Conservation (phyloP, 1,140 invertebrate genomes). For the Meloidogyne floridensis region DNA sequence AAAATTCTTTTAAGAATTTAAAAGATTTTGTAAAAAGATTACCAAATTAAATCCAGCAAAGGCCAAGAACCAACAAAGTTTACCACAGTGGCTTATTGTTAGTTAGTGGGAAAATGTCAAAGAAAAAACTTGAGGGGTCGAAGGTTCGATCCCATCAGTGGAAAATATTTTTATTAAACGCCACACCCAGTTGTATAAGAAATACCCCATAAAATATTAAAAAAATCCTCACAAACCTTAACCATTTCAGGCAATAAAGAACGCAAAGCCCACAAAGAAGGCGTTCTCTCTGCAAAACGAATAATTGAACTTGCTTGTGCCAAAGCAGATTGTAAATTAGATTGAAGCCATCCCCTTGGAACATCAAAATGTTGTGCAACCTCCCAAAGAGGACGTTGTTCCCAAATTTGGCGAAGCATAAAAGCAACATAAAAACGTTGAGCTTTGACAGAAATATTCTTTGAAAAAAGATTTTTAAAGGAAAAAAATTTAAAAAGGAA, state of each 20-base stretch:
- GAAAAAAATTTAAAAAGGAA: not conserved
- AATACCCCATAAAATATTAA: not conserved
- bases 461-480: not conserved
- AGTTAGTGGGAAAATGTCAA: not conserved
- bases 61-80: too few relatives aligned
- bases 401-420: conserved; percentile 45
- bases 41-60: too few relatives aligned
- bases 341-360: conserved; percentile 44
- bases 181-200: too few relatives aligned
- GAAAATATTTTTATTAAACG: too few relatives aligned
- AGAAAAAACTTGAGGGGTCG: not conserved
- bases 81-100: too few relatives aligned
- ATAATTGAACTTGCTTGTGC: conserved; percentile 39
- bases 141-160: too few relatives aligned
- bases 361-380: conserved; percentile 42
- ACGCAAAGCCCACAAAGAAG: conserved; percentile 38
- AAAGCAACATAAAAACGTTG: conserved; percentile 41
- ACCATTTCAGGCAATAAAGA: conserved; percentile 42
- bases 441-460: conserved; percentile 27
- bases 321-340: conserved; percentile 28
- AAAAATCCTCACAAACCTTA: conserved; percentile 2
- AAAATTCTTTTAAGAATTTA: not conserved
- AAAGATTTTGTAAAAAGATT: too few relatives aligned
- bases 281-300: conserved; percentile 43
- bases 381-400: conserved; percentile 31